Percentiles rank a stretch among this genome's conserved stretches.
These are phyloP conservation scores for Clarias macrocephalus DNA, from an alignment of 2,113 vertebrate genomes.

Conservation along the genomic window DNA sequence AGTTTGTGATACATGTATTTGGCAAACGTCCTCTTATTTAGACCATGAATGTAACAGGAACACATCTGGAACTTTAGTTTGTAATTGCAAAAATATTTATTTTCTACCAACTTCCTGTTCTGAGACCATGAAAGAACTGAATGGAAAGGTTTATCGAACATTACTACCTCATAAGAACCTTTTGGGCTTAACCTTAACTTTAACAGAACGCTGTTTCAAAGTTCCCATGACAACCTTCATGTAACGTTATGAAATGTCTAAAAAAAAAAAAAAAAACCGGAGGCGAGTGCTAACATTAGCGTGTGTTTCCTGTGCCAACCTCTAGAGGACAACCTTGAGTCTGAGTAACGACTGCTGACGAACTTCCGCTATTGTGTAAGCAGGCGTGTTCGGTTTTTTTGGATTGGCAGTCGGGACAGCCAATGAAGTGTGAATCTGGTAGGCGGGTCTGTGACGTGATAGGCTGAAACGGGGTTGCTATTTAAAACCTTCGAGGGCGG, in stretches of 20 bases:
- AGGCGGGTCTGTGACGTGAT: slow-evolving; percentile 34
- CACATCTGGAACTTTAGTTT: not conserved
- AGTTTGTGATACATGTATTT: not conserved
- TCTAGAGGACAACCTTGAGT: slow-evolving; percentile 21
- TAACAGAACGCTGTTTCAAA: not conserved
- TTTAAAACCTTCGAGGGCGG: slow-evolving; percentile 68
- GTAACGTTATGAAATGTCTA: not conserved
- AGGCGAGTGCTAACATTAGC: not conserved
- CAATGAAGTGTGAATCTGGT: slow-evolving; percentile 41
- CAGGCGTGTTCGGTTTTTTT: not conserved
- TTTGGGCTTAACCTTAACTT: not conserved
- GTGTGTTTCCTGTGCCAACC: not conserved
- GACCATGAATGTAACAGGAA: not conserved
- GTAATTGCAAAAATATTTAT: not conserved
- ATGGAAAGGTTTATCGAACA: not conserved
- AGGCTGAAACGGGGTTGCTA: slow-evolving; percentile 37
- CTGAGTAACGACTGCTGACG: not conserved
- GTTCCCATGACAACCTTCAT: not conserved
- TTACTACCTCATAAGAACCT: not conserved
- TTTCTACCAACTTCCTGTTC: not conserved
- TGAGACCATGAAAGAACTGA: not conserved
- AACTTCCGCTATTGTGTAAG: slow-evolving; percentile 22
- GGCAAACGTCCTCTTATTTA: not conserved
- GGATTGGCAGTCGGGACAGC: slow-evolving; percentile 1
- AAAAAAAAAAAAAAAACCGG: not conserved